Conservation (phyloP, 2,888 invertebrate genomes). For the Cerceris ruficornis region DNA sequence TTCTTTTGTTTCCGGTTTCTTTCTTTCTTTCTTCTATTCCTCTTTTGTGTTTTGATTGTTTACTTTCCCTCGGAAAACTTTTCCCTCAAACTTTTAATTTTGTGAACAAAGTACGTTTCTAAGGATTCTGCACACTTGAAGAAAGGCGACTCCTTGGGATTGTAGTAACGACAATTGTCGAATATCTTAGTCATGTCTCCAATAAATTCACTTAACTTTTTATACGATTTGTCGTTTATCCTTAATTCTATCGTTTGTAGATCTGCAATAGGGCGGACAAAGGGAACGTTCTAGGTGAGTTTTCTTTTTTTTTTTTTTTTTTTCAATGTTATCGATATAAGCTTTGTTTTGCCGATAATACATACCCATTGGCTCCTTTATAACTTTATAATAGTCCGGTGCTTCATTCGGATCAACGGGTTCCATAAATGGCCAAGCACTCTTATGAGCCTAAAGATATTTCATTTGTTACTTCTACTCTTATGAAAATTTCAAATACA, state of each 20-base stretch:
- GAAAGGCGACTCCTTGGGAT: conserved; percentile 97
- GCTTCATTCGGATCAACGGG: conserved; percentile 98
- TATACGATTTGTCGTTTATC: conserved; percentile 92
- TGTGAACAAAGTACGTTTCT: conserved; percentile 97
- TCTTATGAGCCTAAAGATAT: conserved; percentile 90
- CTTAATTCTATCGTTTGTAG: conserved; percentile 95
- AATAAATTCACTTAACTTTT: conserved; percentile 95
- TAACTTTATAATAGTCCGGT: conserved; percentile 97
- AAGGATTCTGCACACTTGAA: conserved; percentile 97
- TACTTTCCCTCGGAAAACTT: conserved; percentile 87
- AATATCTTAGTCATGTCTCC: conserved; percentile 99
- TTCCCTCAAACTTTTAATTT: conserved; percentile 94
- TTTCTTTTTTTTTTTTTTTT: not conserved
- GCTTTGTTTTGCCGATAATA: conserved; percentile 18
- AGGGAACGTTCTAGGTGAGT: not conserved
- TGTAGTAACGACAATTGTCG: conserved; percentile 99
- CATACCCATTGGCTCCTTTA: conserved; percentile 97
- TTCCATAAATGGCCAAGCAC: conserved; percentile 99
- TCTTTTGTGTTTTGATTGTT: conserved; percentile 51
- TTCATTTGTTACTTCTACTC: not conserved
- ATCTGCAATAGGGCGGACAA: conserved; percentile 85
- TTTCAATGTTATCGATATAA: not conserved
- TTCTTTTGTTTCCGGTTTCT: conserved; percentile 20
- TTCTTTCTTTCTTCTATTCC: conserved; percentile 71
- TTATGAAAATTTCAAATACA: too few relatives aligned